phyloP scores from a whole-genome alignment of 2,888 invertebrate genomes.

The Aleiodes testaceus region DNA sequence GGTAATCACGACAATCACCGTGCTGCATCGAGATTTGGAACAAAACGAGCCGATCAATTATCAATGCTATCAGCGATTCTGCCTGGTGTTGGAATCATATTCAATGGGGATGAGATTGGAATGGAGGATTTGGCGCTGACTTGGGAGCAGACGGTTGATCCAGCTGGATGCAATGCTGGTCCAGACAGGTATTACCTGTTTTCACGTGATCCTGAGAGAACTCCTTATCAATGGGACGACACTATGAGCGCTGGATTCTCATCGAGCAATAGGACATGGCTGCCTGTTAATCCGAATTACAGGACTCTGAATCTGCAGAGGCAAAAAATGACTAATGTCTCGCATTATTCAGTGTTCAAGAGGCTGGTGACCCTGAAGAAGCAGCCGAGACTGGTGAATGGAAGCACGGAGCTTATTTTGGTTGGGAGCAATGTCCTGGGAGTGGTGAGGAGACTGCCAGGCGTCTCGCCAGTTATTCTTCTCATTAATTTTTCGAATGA shows the following conservation, averaged over 20 bases:
- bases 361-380: constrained; percentile 74
- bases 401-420: constrained; percentile 63
- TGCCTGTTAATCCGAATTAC: constrained; percentile 78
- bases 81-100: constrained; percentile 79
- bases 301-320: constrained; percentile 75
- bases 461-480: constrained; percentile 36
- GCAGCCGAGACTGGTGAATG: constrained; percentile 71
- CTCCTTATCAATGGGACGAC: constrained; percentile 78
- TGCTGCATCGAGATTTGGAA: constrained; percentile 73
- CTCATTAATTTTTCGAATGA: constrained; percentile 49
- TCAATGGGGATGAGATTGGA: constrained; percentile 89
- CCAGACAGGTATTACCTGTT: constrained; percentile 74
- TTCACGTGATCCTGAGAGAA: constrained; percentile 57
- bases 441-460: constrained; percentile 44
- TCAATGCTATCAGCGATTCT: constrained; percentile 78
- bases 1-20: constrained; percentile 76
- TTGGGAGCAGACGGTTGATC: constrained; percentile 79
- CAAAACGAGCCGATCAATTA: constrained; percentile 73
- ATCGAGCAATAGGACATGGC: constrained; percentile 75
- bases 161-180: constrained; percentile 78
- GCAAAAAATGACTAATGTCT: constrained; percentile 74
- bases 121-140: constrained; percentile 79
- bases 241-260: constrained; percentile 77
- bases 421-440: constrained; percentile 48
- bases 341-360: constrained; percentile 71